Conservation (phyloP, 2,888 invertebrate genomes). For the Acanthococcus lagerstroemiae region DNA sequence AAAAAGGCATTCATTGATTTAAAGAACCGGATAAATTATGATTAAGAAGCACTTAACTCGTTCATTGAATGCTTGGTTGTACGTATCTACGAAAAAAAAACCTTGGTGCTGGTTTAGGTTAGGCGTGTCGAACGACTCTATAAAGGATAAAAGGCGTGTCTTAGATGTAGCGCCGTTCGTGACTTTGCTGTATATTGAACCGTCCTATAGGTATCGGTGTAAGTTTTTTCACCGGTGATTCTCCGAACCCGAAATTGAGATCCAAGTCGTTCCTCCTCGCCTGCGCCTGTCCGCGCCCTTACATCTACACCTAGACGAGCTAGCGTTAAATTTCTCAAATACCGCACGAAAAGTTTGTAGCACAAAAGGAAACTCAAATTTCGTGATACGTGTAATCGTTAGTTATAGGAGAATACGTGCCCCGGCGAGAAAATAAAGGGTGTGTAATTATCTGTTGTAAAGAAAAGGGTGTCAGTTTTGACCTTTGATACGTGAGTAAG, state of each 20-base stretch:
- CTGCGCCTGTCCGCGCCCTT: neutral
- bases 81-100: slow-evolving; percentile 1
- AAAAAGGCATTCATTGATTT: slow-evolving; percentile 13
- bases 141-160: slow-evolving; percentile 17
- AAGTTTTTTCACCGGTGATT: neutral
- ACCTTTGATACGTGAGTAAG: no score
- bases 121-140: slow-evolving; percentile 17
- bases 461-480: no score
- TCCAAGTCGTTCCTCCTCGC: neutral
- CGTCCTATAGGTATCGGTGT: no score
- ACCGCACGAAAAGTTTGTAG: no score
- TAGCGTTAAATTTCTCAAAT: no score
- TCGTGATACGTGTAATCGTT: no score
- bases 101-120: neutral
- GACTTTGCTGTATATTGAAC: slow-evolving; percentile 3
- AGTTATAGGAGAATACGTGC: no score
- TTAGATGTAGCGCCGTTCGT: slow-evolving; percentile 7
- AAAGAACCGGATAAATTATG: slow-evolving; percentile 28
- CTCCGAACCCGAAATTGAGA: no score
- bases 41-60: slow-evolving; percentile 30
- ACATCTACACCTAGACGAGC: no score
- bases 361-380: no score
- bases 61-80: slow-evolving; percentile 4
- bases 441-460: no score
- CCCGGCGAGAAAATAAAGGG: no score